A percentile compares a stretch with the other conserved stretches of the same genome.
Evolutionary conservation across 2,888 invertebrate species (phyloP).

Genomic region (Apomyelois bistriatella): DNA sequence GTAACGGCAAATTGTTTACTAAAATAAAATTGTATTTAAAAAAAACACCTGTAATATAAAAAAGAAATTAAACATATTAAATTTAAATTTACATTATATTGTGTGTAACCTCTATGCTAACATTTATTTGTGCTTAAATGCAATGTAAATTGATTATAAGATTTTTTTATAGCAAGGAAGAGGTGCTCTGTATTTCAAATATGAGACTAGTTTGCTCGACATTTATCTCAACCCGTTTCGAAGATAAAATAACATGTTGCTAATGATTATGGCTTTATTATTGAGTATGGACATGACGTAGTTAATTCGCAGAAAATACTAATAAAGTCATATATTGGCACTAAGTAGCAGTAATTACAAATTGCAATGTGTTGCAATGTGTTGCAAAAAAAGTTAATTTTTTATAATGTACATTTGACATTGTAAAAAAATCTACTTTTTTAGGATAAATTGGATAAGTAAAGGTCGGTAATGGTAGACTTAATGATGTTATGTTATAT

Average conservation of each 20-base stretch:
- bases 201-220: background rate
- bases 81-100: no score
- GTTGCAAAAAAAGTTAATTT: no score
- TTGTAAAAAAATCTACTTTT: no score
- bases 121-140: background rate
- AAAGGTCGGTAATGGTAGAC: background rate
- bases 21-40: no score
- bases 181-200: background rate
- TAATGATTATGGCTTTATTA: conserved; percentile 1
- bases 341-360: background rate
- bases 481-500: no score
- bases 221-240: background rate
- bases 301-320: background rate
- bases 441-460: background rate
- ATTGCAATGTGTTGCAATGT: conserved; percentile 1
- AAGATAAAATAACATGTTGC: background rate
- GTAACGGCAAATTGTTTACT: no score
- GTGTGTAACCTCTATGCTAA: background rate
- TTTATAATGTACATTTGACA: no score
- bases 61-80: no score
- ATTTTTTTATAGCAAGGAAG: background rate
- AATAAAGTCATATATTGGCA: background rate
- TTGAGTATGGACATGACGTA: background rate
- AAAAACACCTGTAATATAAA: no score
- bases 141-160: background rate